Base-by-base conservation (phyloP, 2,797 vertebrate species). In the Pitangus sulphuratus region DNA sequence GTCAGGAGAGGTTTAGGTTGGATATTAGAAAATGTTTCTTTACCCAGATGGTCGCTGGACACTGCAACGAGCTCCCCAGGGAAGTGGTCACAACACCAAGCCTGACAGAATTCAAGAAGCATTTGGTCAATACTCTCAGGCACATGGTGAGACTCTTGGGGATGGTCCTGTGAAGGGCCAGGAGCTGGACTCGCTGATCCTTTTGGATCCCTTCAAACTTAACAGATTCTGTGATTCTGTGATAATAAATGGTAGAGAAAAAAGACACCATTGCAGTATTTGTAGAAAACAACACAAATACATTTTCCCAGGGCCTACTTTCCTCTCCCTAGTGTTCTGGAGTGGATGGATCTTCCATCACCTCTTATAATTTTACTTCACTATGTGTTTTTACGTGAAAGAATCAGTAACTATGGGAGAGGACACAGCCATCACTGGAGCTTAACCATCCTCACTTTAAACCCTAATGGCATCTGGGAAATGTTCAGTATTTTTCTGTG, bases 331-430 rank as follows among this genome's bases (percentile, higher is more conserved):
- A 82, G 26, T 40, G 5, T 71, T 4, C 70, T 53, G 40, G 17
- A 37, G 25, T 44, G 12, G 14, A 22, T 16, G 20, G 40, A 48
- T 42, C 31, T 71, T 82, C 33, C 51, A 77, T 15, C 11, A 78
- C 12, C 10, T 48, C 16, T 54, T 44, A 39, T 2, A 54, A 7
- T 14, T 77, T 66, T 71, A 33, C 8, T 18, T 66, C 17, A 61
- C 15, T 65, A 37, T 0, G 0, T 3, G 12, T 70, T 51, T 70
- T 60, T 7, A 1, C 48, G 37, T 54, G 53, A 66, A 42, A 48
- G 28, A 44, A 28, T 45, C 24, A 45, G 8, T 51, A 74, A 35
- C 12, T 50, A 4, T 68, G 35, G 5, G 24, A 78, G 47, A 61
- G 6, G 6, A 48, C 30, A 71, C 6, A 31, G n/a, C n/a, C 30